Evolutionary conservation across 2,113 vertebrate genomes (phyloP).

Genomic region (Nettapus auritus): DNA sequence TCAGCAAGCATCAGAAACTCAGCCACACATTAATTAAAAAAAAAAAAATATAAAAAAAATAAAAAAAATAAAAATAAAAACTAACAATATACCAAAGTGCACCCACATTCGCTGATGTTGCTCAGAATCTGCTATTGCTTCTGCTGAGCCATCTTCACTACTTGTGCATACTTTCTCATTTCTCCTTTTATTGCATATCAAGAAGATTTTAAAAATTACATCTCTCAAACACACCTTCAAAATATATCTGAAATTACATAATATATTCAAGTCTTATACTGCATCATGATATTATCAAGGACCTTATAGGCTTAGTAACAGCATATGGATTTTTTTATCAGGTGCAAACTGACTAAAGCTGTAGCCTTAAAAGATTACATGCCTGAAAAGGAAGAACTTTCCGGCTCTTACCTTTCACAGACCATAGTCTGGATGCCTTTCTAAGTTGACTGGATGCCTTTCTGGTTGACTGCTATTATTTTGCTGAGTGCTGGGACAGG

Average conservation of each 20-base stretch:
- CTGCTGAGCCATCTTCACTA: rapidly evolving
- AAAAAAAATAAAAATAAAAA: background rate
- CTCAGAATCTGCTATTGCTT: background rate
- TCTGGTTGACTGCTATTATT: slow-evolving; percentile 65
- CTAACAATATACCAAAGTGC: background rate
- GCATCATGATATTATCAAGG: background rate
- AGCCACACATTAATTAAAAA: background rate
- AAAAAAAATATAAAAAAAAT: background rate
- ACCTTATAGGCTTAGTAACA: background rate
- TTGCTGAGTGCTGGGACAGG: slow-evolving; percentile 47
- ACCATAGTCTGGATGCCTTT: slow-evolving; percentile 51
- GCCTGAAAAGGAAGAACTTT: slow-evolving; percentile 9
- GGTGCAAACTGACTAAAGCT: background rate
- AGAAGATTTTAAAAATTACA: background rate
- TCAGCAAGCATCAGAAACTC: background rate
- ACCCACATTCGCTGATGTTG: background rate
- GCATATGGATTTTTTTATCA: background rate
- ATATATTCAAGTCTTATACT: background rate
- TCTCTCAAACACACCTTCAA: background rate
- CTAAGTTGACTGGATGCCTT: slow-evolving; percentile 58
- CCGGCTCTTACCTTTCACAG: slow-evolving; percentile 34
- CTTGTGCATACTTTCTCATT: background rate
- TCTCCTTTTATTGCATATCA: background rate
- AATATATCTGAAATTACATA: background rate
- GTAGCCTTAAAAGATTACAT: background rate